Percentiles rank a stretch among this genome's conserved stretches.
These are phyloP conservation scores for Rhinolophus ferrumequinum DNA, from an alignment of 2,113 vertebrate genomes.

Conservation along the genomic window DNA sequence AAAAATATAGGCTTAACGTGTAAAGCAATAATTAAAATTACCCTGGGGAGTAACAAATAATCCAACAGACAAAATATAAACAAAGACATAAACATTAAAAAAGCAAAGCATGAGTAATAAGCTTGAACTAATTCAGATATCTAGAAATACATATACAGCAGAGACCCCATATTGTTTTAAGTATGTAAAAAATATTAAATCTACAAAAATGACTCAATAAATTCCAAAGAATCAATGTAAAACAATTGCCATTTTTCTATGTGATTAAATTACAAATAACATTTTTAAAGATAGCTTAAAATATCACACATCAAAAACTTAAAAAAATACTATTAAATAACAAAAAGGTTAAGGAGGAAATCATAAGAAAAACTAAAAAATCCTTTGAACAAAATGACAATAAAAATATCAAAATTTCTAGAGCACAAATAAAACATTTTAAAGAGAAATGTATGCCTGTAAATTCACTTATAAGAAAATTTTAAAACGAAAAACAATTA, in stretches of 20 bases:
- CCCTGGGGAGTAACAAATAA: background rate
- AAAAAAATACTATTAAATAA: background rate
- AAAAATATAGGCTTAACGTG: background rate
- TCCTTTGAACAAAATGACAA: background rate
- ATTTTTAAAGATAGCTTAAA: background rate
- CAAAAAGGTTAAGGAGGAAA: background rate
- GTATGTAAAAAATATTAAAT: background rate
- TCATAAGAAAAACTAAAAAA: background rate
- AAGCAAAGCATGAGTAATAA: background rate
- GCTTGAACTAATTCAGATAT: background rate
- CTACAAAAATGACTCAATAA: background rate
- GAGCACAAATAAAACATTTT: background rate
- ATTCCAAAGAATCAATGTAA: constrained; percentile 9
- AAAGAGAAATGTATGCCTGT: background rate
- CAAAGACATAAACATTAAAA: background rate
- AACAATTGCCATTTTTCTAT: background rate
- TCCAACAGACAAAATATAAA: constrained; percentile 33
- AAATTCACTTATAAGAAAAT: constrained; percentile 17
- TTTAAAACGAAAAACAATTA: background rate
- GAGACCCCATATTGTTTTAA: background rate
- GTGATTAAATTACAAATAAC: background rate
- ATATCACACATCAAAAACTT: background rate
- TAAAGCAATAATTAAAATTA: constrained; percentile 40
- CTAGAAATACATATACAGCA: background rate
- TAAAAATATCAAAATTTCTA: constrained; percentile 1